phyloP scores from a whole-genome alignment of 92 coral and sea anemone species.

The Palythoa caribaeorum region DNA sequence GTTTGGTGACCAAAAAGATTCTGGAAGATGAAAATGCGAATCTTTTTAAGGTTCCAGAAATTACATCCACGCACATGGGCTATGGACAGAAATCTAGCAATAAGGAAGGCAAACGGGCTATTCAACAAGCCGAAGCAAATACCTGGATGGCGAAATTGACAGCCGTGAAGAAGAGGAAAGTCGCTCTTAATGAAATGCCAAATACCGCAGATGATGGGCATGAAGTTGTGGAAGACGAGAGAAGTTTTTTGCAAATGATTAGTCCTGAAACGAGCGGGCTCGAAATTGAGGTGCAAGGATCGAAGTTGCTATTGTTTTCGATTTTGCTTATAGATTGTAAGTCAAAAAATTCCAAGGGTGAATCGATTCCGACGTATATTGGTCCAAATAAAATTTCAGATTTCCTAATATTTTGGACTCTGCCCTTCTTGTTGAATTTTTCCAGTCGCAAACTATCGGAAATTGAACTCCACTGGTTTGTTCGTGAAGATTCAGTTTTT shows the following conservation, averaged over 20 bases:
- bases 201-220: conserved; percentile 2
- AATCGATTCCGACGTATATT: not conserved
- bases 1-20: conserved; percentile 43
- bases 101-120: conserved; percentile 38
- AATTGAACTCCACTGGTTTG: not conserved
- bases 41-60: conserved; percentile 44
- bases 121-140: conserved; percentile 39
- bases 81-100: conserved; percentile 51
- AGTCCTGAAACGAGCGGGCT: conserved; percentile 36
- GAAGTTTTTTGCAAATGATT: not conserved
- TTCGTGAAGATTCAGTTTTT: not conserved
- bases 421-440: conserved; percentile 36
- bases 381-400: conserved; percentile 58
- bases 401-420: conserved; percentile 49
- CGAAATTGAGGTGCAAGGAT: conserved; percentile 35
- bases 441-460: conserved; percentile 25
- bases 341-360: not conserved
- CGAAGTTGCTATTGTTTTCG: conserved; percentile 32
- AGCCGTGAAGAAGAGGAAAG: not conserved
- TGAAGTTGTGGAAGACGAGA: not conserved
- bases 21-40: not conserved
- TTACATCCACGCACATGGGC: conserved; percentile 49
- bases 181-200: not conserved
- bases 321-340: conserved; percentile 45
- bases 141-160: conserved; percentile 35